Conservation (phyloP, 2,113 vertebrate genomes). For the Camelus dromedarius region DNA sequence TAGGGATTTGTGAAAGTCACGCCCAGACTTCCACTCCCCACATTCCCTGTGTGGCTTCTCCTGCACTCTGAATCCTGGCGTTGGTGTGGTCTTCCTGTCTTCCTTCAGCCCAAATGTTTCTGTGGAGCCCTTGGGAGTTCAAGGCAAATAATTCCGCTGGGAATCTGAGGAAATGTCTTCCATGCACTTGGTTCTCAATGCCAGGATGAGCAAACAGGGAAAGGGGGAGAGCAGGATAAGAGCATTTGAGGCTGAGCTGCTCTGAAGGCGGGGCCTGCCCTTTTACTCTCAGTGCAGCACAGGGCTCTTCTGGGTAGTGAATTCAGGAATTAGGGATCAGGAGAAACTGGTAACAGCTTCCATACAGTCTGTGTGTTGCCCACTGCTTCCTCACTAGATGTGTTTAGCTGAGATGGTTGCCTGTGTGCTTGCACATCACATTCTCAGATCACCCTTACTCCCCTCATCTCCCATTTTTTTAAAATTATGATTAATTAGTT, state of each 20-base stretch:
- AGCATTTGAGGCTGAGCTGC: not conserved
- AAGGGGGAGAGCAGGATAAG: not conserved
- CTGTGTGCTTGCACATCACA: not conserved
- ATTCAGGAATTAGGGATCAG: not conserved
- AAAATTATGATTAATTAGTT: conserved; percentile 15
- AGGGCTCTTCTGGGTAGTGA: not conserved
- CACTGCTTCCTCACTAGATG: not conserved
- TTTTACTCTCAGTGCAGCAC: not conserved
- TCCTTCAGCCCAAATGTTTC: conserved; percentile 34
- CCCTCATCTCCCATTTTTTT: not conserved
- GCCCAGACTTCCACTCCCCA: conserved; percentile 26
- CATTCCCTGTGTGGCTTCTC: conserved; percentile 59
- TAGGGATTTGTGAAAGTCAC: conserved; percentile 49
- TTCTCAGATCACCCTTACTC: not conserved
- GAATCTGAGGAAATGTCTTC: conserved; percentile 66
- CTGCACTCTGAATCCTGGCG: conserved; percentile 22
- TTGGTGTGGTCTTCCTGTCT: conserved; percentile 63
- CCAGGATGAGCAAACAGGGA: conserved; percentile 17
- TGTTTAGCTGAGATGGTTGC: not conserved
- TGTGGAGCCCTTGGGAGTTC: conserved; percentile 54
- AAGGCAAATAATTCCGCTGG: conserved; percentile 47
- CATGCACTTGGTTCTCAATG: not conserved
- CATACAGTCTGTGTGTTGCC: not conserved
- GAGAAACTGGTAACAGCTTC: not conserved
- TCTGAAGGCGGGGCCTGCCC: not conserved